These are phyloP conservation scores for Archocentrus centrarchus DNA, from an alignment of 2,113 vertebrate species.

Conservation along the genomic window DNA sequence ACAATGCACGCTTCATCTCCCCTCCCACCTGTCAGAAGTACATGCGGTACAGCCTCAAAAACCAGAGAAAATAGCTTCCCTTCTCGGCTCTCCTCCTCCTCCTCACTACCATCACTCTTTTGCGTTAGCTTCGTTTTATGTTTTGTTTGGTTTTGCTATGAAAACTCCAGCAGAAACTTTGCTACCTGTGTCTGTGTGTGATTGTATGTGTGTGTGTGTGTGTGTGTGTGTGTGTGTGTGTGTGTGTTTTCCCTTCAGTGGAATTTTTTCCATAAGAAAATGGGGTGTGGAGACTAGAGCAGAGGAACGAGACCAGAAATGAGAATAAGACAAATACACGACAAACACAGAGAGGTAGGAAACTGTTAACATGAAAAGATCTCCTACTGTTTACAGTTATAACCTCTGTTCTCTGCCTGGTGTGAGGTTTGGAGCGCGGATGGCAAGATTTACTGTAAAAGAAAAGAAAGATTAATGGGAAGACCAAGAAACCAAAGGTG, in stretches of 20 bases:
- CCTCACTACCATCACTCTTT: conserved; percentile 42
- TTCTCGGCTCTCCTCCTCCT: conserved; percentile 60
- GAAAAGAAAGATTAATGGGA: conserved; percentile 8
- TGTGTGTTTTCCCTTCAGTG: conserved; percentile 1
- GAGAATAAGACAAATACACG: conserved; percentile 50
- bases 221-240: not conserved
- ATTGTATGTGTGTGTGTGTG: not conserved
- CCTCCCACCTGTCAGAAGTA: conserved; percentile 80
- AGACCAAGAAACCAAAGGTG: conserved; percentile 31
- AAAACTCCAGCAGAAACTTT: conserved; percentile 76
- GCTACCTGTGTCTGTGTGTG: conserved; percentile 40
- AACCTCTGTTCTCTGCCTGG: conserved; percentile 37
- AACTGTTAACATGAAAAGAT: conserved; percentile 36
- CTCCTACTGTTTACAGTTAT: conserved; percentile 52
- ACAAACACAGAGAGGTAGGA: conserved; percentile 35
- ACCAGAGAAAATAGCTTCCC: conserved; percentile 73
- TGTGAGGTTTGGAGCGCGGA: conserved; percentile 27
- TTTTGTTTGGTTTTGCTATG: conserved; percentile 71
- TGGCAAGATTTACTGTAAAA: conserved; percentile 11
- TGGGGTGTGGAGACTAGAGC: not conserved
- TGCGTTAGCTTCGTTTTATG: conserved; percentile 65
- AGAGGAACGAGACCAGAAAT: conserved; percentile 30
- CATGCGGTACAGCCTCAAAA: conserved; percentile 67
- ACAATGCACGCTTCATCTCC: conserved; percentile 80
- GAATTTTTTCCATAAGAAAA: conserved; percentile 52